phyloP scores from a whole-genome alignment of 2,888 invertebrate genomes.

The Cacoxenus indagator region DNA sequence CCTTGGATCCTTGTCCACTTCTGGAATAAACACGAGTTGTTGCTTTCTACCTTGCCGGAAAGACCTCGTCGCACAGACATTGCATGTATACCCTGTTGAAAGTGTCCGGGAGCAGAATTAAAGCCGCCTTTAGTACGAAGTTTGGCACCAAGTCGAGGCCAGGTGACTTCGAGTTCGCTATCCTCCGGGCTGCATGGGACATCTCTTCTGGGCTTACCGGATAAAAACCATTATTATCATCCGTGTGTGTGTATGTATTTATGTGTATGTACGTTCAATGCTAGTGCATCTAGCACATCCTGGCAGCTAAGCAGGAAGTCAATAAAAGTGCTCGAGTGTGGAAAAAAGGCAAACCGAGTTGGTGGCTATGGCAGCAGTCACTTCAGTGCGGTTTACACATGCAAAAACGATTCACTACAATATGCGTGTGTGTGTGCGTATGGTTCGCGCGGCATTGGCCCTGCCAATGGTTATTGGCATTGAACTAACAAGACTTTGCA shows the following conservation, averaged over 20 bases:
- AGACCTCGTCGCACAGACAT: too few species aligned
- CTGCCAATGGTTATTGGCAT: not conserved
- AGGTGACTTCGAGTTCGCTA: too few species aligned
- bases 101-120: too few species aligned
- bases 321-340: constrained; percentile 45
- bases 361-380: constrained; percentile 1
- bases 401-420: constrained; percentile 28
- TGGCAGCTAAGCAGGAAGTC: constrained; percentile 33
- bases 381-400: constrained; percentile 17
- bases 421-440: constrained; percentile 8
- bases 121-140: too few species aligned
- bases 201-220: too few species aligned
- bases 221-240: not conserved
- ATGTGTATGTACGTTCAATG: not conserved
- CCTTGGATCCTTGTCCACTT: too few species aligned
- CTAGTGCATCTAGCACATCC: not conserved
- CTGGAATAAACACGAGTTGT: too few species aligned
- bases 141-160: too few species aligned
- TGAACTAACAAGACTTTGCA: not conserved
- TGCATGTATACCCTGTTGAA: too few species aligned
- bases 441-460: not conserved
- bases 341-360: constrained; percentile 32
- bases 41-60: too few species aligned
- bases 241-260: not conserved
- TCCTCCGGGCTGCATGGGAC: too few species aligned